Base-by-base conservation (phyloP, 2,888 invertebrate genomes). In the Sericinus montela region DNA sequence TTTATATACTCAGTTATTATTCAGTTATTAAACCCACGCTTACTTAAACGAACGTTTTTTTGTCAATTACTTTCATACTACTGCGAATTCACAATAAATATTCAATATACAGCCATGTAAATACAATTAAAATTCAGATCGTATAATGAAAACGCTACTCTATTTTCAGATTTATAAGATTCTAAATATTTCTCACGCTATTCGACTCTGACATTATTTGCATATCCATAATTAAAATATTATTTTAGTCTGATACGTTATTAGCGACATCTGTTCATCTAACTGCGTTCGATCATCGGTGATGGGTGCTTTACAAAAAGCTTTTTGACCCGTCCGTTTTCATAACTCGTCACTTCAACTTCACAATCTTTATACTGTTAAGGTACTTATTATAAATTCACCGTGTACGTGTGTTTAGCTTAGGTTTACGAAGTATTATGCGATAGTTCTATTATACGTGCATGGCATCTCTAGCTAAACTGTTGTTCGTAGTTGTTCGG, bases 391-490 rank as follows among this genome's bases (percentile, higher is more conserved):
- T 72, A 65, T 71, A 68, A 58, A 60, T 65, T 79, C 80, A 76
- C 80, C 71, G 70, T 79, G 75, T 82, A 84, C 72, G 83, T 80
- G 87, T 86, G 85, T 72, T 74, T 86, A 84, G 79, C 63, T 65
- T 85, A 86, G 84, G 76, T 72, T 68, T 67, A 72, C 67, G 67
- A 71, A 80, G 65, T 75, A 71, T 69, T 68, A 72, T 66, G 63
- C 63, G 65, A 57, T 86, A 85, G 78, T 70, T 72, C 64, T 77
- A 79, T 76, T 70, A 42, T 75, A 79, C 72, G 78, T 81, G 85
- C 86, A 84, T 86, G 85, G 82, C 84, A 77, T 73, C 73, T 77
- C 68, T 85, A 85, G 85, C 75, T 78, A 75, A 80, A 78, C 72
- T 80, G 83, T 85, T 85, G 83, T 84, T 82, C 72, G 85, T 85